Conservation (phyloP, 1,140 invertebrate genomes). For the Eciton burchellii region DNA sequence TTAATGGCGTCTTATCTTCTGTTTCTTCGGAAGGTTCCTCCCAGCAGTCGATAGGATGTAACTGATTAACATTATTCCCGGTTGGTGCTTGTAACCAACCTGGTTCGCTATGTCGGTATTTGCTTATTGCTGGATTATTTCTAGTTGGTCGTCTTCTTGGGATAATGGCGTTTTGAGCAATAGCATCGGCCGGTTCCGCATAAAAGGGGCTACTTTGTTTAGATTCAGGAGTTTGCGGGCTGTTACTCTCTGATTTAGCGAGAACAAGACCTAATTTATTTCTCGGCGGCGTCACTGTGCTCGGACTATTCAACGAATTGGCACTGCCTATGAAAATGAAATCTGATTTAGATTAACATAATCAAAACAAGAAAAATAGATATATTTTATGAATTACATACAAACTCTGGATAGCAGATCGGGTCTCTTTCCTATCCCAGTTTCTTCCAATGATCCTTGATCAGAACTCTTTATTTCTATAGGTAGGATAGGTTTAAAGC, state of each 20-base stretch:
- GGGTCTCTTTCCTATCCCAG: slow-evolving; percentile 86
- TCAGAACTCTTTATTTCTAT: slow-evolving; percentile 77
- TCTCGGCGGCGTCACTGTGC: slow-evolving; percentile 79
- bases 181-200: slow-evolving; percentile 95
- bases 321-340: slow-evolving; percentile 76
- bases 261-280: slow-evolving; percentile 83
- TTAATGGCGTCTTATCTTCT: slow-evolving; percentile 83
- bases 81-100: slow-evolving; percentile 86
- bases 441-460: slow-evolving; percentile 78
- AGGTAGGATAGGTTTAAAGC: slow-evolving; percentile 82
- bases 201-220: slow-evolving; percentile 95
- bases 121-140: slow-evolving; percentile 78
- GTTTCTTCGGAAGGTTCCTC: slow-evolving; percentile 85
- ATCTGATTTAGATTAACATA: slow-evolving; percentile 13
- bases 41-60: slow-evolving; percentile 88
- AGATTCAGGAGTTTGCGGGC: slow-evolving; percentile 81
- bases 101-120: slow-evolving; percentile 89
- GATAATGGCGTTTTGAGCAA: slow-evolving; percentile 86
- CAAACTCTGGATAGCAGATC: slow-evolving; percentile 89
- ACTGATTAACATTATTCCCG: slow-evolving; percentile 76
- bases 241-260: slow-evolving; percentile 81
- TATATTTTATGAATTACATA: slow-evolving; percentile 81
- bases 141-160: slow-evolving; percentile 78
- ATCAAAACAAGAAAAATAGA: not conserved
- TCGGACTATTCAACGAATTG: slow-evolving; percentile 83